Evolutionary conservation across 2,797 vertebrate species (phyloP).

Genomic region (Parotocinclus haroldoi): DNA sequence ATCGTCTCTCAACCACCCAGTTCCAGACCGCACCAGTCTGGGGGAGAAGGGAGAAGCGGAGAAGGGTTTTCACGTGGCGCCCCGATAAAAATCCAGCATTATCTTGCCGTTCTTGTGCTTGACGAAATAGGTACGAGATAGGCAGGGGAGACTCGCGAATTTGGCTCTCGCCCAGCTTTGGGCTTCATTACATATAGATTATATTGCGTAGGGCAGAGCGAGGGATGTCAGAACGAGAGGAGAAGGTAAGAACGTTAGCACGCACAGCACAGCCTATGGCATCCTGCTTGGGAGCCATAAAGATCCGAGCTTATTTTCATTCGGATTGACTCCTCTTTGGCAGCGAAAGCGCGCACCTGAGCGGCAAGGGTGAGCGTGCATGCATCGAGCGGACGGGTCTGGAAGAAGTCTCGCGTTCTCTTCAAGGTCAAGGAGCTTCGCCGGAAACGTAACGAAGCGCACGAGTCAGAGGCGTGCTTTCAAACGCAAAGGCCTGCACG

Average conservation of each 20-base stretch:
- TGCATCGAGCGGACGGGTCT: not conserved
- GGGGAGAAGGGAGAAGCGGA: too few relatives aligned
- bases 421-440: constrained; percentile 2
- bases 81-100: constrained; percentile 64
- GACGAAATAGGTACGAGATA: constrained; percentile 37
- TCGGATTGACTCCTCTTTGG: too few relatives aligned
- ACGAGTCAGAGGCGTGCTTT: not conserved
- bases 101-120: constrained; percentile 41
- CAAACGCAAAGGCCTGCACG: not conserved
- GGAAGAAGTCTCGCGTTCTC: not conserved
- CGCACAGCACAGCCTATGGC: constrained; percentile 7
- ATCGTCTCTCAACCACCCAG: constrained; percentile 15
- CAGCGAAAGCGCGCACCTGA: constrained; percentile 1
- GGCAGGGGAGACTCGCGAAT: constrained; percentile 40
- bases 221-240: constrained; percentile 19
- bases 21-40: constrained; percentile 13
- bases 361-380: not conserved
- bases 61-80: constrained; percentile 43
- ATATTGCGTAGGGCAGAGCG: constrained; percentile 34
- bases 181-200: constrained; percentile 65
- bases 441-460: constrained; percentile 2
- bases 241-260: constrained; percentile 30
- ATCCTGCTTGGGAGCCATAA: constrained; percentile 9
- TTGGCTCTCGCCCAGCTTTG: constrained; percentile 54
- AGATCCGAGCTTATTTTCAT: constrained; percentile 1